These are phyloP conservation scores for Styela clava DNA, from an alignment of 23 tunicate genomes.

Conservation along the genomic window DNA sequence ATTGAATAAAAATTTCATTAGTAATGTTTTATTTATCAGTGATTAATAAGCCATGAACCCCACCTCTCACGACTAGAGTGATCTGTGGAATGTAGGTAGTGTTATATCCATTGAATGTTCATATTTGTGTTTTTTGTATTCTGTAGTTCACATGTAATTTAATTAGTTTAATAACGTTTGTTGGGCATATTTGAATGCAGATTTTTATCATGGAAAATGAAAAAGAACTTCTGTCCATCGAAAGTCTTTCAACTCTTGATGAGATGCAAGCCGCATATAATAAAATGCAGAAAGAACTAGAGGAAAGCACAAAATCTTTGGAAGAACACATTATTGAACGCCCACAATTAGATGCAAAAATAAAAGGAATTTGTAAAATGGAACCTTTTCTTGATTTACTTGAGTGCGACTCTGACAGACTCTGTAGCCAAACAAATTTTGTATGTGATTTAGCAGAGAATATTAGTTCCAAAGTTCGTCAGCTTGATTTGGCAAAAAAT, in stretches of 20 bases:
- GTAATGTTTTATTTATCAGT: too few species aligned
- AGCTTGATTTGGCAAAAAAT: constrained; percentile 85
- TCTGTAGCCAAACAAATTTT: constrained; percentile 58
- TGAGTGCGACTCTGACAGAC: constrained; percentile 47
- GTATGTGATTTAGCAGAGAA: constrained; percentile 76
- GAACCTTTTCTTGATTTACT: constrained; percentile 55
- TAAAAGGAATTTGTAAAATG: constrained; percentile 21
- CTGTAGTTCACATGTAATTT: too few species aligned
- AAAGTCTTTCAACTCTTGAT: constrained; percentile 31
- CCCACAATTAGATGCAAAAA: constrained; percentile 28
- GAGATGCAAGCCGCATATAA: constrained; percentile 62
- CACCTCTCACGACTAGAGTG: too few species aligned
- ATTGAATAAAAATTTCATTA: too few species aligned
- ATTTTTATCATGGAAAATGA: not conserved
- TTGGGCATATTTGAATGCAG: too few species aligned
- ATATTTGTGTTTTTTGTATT: too few species aligned
- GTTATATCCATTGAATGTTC: too few species aligned
- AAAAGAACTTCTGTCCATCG: constrained; percentile 11
- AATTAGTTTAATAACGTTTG: too few species aligned
- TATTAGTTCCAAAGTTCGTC: constrained; percentile 86
- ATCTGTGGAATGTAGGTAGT: too few species aligned
- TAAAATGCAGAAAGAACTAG: constrained; percentile 11
- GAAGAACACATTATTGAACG: constrained; percentile 23
- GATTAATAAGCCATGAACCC: too few species aligned
- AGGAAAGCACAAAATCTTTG: constrained; percentile 20